These are phyloP conservation scores for Mythimna pallens DNA, from an alignment of 2,888 invertebrate species.

Conservation along the genomic window DNA sequence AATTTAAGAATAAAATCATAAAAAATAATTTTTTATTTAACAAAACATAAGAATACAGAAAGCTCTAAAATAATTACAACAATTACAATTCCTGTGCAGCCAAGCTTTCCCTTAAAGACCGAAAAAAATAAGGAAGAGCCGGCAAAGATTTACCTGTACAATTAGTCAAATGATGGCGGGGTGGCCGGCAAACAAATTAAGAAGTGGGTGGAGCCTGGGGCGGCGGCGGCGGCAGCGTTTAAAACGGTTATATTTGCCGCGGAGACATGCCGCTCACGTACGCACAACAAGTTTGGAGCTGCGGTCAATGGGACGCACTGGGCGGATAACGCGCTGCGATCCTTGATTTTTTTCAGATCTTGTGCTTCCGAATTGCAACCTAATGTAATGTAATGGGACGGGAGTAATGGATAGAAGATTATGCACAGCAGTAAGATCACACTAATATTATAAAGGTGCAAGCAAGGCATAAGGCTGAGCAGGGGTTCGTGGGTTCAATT, in stretches of 20 bases:
- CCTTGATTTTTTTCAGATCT: not conserved
- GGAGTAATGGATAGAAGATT: too few relatives aligned
- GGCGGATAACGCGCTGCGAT: constrained; percentile 10
- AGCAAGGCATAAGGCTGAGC: too few relatives aligned
- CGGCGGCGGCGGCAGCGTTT: constrained; percentile 38
- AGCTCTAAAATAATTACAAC: constrained; percentile 18
- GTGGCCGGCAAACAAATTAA: constrained; percentile 73
- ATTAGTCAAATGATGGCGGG: constrained; percentile 65
- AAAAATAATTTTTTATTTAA: too few relatives aligned
- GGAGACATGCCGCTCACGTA: constrained; percentile 72
- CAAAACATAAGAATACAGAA: not conserved
- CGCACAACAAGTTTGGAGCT: constrained; percentile 60
- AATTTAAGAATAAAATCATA: not conserved
- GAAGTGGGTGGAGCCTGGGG: constrained; percentile 62
- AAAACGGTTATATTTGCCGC: constrained; percentile 70
- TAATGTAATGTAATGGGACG: too few relatives aligned
- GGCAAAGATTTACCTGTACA: constrained; percentile 60
- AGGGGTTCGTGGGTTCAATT: too few relatives aligned
- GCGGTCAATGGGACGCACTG: constrained; percentile 60
- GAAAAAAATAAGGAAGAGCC: constrained; percentile 38
- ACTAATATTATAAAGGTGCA: too few relatives aligned
- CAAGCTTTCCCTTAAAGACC: constrained; percentile 25
- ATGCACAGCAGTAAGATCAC: too few relatives aligned
- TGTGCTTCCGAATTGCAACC: too few relatives aligned
- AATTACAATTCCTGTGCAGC: constrained; percentile 20